Conservation (phyloP, 2,113 vertebrate species). For the Enhydra lutris region DNA sequence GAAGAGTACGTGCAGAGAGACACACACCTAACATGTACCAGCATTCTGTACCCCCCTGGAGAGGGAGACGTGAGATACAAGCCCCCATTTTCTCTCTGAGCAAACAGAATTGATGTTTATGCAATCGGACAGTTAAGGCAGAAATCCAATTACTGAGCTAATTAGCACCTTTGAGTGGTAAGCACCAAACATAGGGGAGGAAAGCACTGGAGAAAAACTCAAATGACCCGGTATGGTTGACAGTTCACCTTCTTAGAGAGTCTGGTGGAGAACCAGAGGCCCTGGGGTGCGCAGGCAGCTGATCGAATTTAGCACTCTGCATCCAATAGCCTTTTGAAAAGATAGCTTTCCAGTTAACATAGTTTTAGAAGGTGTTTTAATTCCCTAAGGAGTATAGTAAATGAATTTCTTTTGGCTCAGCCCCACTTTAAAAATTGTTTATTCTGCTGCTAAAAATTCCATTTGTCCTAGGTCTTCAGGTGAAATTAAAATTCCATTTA, state of each 20-base stretch:
- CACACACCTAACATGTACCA: accelerated
- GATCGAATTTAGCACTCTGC: conserved; percentile 40
- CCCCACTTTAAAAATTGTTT: conserved; percentile 62
- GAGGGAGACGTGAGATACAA: neutral
- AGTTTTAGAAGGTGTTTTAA: conserved; percentile 56
- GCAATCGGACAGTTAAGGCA: conserved; percentile 56
- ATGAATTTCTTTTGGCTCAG: conserved; percentile 52
- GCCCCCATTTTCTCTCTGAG: neutral
- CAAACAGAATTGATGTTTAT: neutral
- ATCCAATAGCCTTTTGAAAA: conserved; percentile 39
- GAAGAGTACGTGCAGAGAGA: neutral
- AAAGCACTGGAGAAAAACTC: conserved; percentile 61
- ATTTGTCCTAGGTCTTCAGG: conserved; percentile 66
- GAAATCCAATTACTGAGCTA: conserved; percentile 81
- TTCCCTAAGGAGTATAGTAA: conserved; percentile 40
- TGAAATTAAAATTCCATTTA: conserved; percentile 59
- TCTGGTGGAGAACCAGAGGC: conserved; percentile 18
- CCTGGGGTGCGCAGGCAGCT: neutral
- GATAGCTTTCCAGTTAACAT: conserved; percentile 34
- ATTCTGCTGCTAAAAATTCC: conserved; percentile 44
- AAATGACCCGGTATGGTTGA: conserved; percentile 32
- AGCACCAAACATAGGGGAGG: conserved; percentile 50
- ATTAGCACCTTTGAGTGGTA: conserved; percentile 76
- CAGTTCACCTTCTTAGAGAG: conserved; percentile 47
- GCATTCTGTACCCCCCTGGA: neutral